Percentiles rank a stretch among this genome's conserved stretches.
phyloP scores from a whole-genome alignment of 2,888 invertebrate genomes.

The Cremastinae sp. region DNA sequence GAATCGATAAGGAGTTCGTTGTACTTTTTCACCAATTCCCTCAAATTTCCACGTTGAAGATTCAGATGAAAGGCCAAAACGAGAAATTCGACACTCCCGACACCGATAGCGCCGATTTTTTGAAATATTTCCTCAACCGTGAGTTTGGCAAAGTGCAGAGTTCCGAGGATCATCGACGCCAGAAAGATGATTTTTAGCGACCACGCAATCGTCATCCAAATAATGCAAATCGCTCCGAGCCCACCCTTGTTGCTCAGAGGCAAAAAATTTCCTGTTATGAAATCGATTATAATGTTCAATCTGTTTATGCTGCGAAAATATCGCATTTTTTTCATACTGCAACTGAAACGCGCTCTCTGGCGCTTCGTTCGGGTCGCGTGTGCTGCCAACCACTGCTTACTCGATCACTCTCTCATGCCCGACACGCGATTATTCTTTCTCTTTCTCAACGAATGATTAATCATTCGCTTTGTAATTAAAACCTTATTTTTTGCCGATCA shows the following conservation, averaged over 20 bases:
- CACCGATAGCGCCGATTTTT: conserved; percentile 53
- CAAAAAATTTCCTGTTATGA: conserved; percentile 64
- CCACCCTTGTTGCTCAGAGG: conserved; percentile 47
- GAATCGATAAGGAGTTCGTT: conserved; percentile 53
- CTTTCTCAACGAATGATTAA: conserved; percentile 6
- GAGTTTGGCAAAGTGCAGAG: conserved; percentile 45
- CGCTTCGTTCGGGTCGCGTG: neutral
- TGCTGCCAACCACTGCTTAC: conserved; percentile 1
- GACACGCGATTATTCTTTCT: too few species aligned
- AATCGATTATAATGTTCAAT: conserved; percentile 62
- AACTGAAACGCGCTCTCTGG: neutral
- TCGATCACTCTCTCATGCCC: neutral
- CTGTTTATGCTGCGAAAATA: conserved; percentile 63
- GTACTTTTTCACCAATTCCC: conserved; percentile 59
- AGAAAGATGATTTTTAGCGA: conserved; percentile 36
- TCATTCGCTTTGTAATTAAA: conserved; percentile 36
- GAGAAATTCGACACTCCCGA: conserved; percentile 58
- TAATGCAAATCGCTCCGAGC: neutral
- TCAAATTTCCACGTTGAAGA: conserved; percentile 47
- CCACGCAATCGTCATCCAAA: conserved; percentile 55
- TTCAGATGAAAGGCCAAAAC: conserved; percentile 60
- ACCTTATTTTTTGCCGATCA: too few species aligned
- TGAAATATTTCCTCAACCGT: conserved; percentile 54
- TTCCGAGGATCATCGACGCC: conserved; percentile 10
- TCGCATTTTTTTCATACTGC: conserved; percentile 17